Conservation (phyloP, 1,140 invertebrate genomes). For the Hylaeus anthracinus region DNA sequence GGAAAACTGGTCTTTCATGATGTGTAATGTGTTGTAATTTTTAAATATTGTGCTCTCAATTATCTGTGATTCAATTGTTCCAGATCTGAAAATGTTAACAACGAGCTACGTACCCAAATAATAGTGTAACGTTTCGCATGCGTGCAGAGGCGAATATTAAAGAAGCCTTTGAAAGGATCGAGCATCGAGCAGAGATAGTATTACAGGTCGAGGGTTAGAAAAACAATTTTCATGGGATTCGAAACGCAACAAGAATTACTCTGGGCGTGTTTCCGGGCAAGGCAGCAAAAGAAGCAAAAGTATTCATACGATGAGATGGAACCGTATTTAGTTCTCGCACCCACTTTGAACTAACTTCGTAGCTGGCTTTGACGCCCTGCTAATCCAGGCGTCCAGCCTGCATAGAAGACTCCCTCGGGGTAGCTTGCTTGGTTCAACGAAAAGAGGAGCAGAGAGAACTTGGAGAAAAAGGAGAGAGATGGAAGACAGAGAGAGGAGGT, state of each 20-base stretch:
- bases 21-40: too few relatives aligned
- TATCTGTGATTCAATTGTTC: too few relatives aligned
- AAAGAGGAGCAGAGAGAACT: conserved; percentile 57
- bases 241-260: conserved; percentile 5
- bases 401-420: conserved; percentile 63
- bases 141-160: too few relatives aligned
- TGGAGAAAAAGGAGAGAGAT: conserved; percentile 48
- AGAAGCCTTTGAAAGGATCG: too few relatives aligned
- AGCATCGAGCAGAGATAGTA: not conserved
- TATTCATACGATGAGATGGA: conserved; percentile 45
- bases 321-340: conserved; percentile 65
- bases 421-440: conserved; percentile 62
- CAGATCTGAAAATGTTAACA: too few relatives aligned
- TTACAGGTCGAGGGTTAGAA: not conserved
- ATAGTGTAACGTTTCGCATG: too few relatives aligned
- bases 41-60: too few relatives aligned
- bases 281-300: conserved; percentile 39
- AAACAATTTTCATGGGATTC: conserved; percentile 46
- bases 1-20: too few relatives aligned
- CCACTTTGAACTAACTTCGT: conserved; percentile 63
- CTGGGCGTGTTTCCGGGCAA: conserved; percentile 19
- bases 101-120: too few relatives aligned
- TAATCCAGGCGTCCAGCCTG: conserved; percentile 68
- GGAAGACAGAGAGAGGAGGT: not conserved
- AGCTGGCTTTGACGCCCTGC: conserved; percentile 70